A percentile compares a stretch with the other conserved stretches of the same genome.
phyloP scores from a whole-genome alignment of 2,113 vertebrate species.

The Ciconia boyciana region DNA sequence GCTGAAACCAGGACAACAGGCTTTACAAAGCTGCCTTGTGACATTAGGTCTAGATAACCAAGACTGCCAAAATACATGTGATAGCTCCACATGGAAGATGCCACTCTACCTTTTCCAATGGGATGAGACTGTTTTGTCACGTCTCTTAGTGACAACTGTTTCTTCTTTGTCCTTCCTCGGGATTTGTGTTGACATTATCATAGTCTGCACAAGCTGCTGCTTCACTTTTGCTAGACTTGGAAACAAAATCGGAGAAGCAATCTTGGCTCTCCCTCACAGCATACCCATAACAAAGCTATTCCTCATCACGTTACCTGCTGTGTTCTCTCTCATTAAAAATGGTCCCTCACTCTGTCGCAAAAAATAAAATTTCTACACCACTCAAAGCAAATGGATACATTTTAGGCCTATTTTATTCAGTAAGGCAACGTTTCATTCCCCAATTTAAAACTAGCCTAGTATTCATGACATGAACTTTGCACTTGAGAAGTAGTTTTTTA shows the following conservation, averaged over 20 bases:
- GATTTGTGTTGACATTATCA: not conserved
- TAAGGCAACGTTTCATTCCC: not conserved
- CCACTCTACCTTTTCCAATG: not conserved
- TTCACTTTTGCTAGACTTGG: not conserved
- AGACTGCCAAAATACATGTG: fast-evolving
- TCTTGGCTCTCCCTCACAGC: not conserved
- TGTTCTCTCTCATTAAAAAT: not conserved
- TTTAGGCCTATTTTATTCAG: not conserved
- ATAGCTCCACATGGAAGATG: fast-evolving
- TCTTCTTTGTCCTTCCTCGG: not conserved
- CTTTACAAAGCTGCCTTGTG: not conserved
- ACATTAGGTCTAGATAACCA: fast-evolving
- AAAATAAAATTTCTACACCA: not conserved
- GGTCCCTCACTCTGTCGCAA: not conserved
- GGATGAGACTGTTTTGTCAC: not conserved
- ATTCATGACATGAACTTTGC: not conserved
- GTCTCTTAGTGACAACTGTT: not conserved
- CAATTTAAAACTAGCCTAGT: not conserved
- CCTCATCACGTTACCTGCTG: fast-evolving
- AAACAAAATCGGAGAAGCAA: not conserved
- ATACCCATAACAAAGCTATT: not conserved
- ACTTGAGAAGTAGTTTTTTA: not conserved
- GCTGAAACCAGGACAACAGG: no score
- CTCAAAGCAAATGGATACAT: not conserved
- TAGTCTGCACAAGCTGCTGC: not conserved